Evolutionary conservation across 2,113 vertebrate species (phyloP).

Genomic region (Seriola quinqueradiata): DNA sequence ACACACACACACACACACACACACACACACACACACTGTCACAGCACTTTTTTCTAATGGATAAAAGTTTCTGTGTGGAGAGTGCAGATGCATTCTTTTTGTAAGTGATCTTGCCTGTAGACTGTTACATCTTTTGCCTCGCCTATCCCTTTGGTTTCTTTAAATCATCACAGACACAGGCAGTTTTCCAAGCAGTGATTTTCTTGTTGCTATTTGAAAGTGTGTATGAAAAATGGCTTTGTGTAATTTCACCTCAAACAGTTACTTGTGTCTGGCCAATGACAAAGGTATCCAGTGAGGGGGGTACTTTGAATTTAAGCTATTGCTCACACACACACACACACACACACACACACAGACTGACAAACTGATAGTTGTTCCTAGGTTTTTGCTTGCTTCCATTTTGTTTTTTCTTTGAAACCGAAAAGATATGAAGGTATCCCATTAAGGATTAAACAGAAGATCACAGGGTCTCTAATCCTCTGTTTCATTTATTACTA

Average conservation of each 20-base stretch:
- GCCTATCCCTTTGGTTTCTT: constrained; percentile 21
- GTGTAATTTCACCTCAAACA: constrained; percentile 24
- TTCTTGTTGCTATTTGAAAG: constrained; percentile 10
- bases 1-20: background rate
- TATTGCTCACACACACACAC: background rate
- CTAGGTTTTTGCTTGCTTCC: background rate
- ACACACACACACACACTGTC: background rate
- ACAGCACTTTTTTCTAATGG: background rate
- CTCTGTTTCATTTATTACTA: constrained; percentile 25
- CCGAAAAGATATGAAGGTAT: background rate
- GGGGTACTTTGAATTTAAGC: constrained; percentile 9
- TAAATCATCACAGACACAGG: constrained; percentile 39
- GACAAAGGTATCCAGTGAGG: constrained; percentile 13
- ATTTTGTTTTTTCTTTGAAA: constrained; percentile 6
- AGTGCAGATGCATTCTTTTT: background rate
- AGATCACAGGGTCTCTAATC: constrained; percentile 51
- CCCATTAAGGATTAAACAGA: constrained; percentile 36
- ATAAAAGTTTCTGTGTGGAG: constrained; percentile 2
- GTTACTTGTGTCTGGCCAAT: background rate
- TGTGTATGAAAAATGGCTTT: background rate
- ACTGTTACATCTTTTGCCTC: constrained; percentile 7
- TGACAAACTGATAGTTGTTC: background rate
- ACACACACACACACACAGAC: background rate
- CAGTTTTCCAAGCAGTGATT: constrained; percentile 22
- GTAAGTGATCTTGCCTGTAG: constrained; percentile 1